phyloP scores from a whole-genome alignment of 2,113 vertebrate genomes.

The Crotalus helleri region DNA sequence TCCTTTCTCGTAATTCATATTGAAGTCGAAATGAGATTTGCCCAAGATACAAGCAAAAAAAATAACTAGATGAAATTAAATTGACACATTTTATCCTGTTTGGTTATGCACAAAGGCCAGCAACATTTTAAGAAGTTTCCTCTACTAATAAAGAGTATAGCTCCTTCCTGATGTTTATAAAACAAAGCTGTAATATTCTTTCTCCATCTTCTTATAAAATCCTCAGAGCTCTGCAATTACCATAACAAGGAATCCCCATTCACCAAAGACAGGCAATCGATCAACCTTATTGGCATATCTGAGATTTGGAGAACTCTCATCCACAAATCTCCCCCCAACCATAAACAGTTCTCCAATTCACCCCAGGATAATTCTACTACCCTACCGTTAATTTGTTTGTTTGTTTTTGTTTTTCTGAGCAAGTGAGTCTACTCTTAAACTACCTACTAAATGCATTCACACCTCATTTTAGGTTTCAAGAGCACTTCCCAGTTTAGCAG shows the following conservation, averaged over 20 bases:
- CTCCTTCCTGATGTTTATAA: neutral
- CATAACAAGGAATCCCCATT: neutral
- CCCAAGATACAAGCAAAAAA: neutral
- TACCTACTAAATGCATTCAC: neutral
- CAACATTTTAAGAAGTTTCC: neutral
- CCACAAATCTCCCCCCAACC: neutral
- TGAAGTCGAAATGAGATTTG: neutral
- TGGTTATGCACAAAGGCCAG: neutral
- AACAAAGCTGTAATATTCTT: neutral
- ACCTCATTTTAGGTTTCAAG: neutral
- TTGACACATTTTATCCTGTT: neutral
- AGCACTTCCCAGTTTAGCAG: neutral
- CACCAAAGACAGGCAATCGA: neutral
- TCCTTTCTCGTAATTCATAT: slow-evolving; percentile 24
- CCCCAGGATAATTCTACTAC: neutral
- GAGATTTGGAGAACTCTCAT: neutral
- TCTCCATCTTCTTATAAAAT: neutral
- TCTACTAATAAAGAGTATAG: neutral
- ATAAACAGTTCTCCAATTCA: neutral
- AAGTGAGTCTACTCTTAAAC: neutral
- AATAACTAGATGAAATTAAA: neutral
- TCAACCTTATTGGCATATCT: neutral
- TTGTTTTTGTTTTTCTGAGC: neutral
- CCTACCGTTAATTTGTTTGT: neutral
- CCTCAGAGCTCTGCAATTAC: neutral